Base-by-base conservation (phyloP, 2,888 invertebrate genomes). In the Agrotis ipsilon region DNA sequence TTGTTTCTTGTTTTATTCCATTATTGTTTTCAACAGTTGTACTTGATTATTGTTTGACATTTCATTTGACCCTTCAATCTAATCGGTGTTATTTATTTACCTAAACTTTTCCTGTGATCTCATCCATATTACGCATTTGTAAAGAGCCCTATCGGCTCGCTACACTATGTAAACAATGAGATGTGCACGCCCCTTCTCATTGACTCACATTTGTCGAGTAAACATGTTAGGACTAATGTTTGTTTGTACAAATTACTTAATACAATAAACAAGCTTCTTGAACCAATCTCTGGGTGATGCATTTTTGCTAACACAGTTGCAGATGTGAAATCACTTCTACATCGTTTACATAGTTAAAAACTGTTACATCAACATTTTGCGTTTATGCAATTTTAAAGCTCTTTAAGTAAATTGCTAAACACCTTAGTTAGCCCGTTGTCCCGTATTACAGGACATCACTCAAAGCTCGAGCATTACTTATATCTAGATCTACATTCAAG, bases 101-200 rank as follows among this genome's bases (percentile, higher is more conserved):
- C 90, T 91, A 92, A 92, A 93, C 87, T 91, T 92, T 93, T 93
- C 93, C 92, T 91, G 89, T 93, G 94, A 94, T 94, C 92, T 94
- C 93, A 93, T 93, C 88, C 86, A 85, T 89, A 90, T 85, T 91
- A 89, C 90, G 90, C 89, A 87, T 85, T 84, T 84, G 76, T 81
- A 57, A 65, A 59, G 59, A 45, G 68, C 51, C 65, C 72, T 78
- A 85, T 85, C 78, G 71, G 65, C 55, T 68, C 54, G 51, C 67
- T 81, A 73, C 73, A 76, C 46, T 83, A 77, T 76, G 83, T 87
- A 88, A 88, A 87, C 82, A 89, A 76, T 77, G 65, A 73, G 72
- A 78, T 76, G 80, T 78, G 76, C 86, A 87, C 87, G 86, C 85
- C 86, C 80, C 85, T 84, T 83, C 85, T 85, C 87, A 85, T 88